Evolutionary conservation across 2,888 invertebrate genomes (phyloP).

Genomic region (Protonemura montana): DNA sequence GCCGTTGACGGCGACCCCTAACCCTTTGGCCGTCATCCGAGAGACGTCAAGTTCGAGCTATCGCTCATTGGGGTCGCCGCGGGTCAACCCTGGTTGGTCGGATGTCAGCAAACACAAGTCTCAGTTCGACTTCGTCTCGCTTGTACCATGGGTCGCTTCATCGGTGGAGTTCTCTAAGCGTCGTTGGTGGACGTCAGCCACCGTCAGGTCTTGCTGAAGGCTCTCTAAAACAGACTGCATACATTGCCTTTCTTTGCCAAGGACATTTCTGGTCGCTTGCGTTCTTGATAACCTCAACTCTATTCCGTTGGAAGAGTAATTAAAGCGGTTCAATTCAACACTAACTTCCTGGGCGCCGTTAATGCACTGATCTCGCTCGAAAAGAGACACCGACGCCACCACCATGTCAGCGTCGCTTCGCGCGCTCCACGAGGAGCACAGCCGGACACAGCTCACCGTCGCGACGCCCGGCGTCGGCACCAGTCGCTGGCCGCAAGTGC

Average conservation of each 20-base stretch:
- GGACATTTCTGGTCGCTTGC: no score
- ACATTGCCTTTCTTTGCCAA: no score
- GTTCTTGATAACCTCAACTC: no score
- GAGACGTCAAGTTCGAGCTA: neutral
- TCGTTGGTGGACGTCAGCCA: no score
- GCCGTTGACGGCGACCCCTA: neutral
- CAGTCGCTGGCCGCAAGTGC: neutral
- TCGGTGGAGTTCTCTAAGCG: neutral
- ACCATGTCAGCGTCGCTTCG: neutral
- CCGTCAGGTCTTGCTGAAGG: no score
- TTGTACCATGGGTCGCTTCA: neutral
- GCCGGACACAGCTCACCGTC: conserved; percentile 13
- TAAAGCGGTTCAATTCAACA: no score
- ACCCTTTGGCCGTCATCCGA: neutral
- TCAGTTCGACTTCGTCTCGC: neutral
- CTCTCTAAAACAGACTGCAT: no score
- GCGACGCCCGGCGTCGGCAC: neutral
- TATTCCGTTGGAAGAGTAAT: no score
- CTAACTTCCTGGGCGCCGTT: no score
- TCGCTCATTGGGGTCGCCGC: neutral
- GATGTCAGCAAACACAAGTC: neutral
- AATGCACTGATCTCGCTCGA: neutral
- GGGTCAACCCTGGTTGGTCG: neutral
- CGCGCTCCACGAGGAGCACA: conserved; percentile 34
- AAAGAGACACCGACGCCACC: neutral